A percentile compares a stretch with the other conserved stretches of the same genome.
Conservation (phyloP, 2,113 vertebrate species). For the Saimiri boliviensis region DNA sequence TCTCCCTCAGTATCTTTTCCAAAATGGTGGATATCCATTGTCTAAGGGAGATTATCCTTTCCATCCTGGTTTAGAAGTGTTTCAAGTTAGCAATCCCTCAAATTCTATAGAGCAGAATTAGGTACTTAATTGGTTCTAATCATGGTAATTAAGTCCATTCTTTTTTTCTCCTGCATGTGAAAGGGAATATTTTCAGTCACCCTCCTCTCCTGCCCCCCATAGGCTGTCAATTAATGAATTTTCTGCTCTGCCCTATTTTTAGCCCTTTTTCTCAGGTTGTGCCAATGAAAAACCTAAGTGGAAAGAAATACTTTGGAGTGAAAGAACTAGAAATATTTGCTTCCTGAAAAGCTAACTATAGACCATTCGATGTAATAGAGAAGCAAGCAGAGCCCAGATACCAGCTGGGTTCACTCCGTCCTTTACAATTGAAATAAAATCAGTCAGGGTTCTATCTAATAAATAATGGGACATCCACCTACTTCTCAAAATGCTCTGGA, state of each 20-base stretch:
- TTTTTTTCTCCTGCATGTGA: constrained; percentile 34
- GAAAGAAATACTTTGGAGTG: constrained; percentile 27
- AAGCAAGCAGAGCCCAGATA: not conserved
- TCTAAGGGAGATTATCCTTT: not conserved
- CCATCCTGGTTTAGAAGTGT: not conserved
- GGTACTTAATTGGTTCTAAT: constrained; percentile 52
- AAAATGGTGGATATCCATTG: not conserved
- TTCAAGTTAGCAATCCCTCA: constrained; percentile 26
- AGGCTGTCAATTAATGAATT: constrained; percentile 44
- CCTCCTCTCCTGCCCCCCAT: not conserved
- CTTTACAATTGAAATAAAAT: not conserved
- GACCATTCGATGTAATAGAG: not conserved
- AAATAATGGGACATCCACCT: not conserved
- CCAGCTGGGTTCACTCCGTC: not conserved
- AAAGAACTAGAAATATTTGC: constrained; percentile 46
- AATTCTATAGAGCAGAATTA: constrained; percentile 54
- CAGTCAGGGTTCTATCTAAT: not conserved
- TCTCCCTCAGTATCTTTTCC: not conserved
- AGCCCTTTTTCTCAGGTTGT: not conserved
- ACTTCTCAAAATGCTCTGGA: not conserved
- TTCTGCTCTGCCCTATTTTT: constrained; percentile 47
- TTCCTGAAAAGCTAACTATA: constrained; percentile 53
- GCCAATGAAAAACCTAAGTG: constrained; percentile 17
- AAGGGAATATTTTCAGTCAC: not conserved
- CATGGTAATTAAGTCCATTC: constrained; percentile 58